phyloP scores from a whole-genome alignment of 2,113 vertebrate species.

The Malurus cyaneus region DNA sequence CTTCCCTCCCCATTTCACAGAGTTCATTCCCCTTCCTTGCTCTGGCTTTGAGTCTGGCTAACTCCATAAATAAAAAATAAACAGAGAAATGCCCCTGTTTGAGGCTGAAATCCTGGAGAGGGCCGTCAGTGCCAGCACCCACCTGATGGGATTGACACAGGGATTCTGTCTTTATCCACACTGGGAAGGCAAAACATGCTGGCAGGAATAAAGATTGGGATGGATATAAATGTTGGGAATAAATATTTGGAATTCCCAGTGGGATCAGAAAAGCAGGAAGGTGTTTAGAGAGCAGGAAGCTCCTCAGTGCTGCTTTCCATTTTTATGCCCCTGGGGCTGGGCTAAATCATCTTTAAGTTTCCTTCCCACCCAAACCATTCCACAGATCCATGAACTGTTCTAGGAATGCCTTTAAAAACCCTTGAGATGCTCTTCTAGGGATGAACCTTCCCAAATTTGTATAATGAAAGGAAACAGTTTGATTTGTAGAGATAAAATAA shows the following conservation, averaged over 20 bases:
- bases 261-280: not conserved
- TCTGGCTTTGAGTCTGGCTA: not conserved
- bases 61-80: not conserved
- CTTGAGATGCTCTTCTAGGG: not conserved
- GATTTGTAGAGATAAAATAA: not conserved
- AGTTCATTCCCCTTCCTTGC: not conserved
- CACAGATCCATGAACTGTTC: not conserved
- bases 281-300: not conserved
- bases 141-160: accelerated
- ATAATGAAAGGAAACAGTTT: not conserved
- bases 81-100: not conserved
- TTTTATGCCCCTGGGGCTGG: not conserved
- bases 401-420: not conserved
- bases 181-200: not conserved
- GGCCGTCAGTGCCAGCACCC: not conserved
- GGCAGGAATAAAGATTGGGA: not conserved
- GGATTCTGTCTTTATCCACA: not conserved
- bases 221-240: not conserved
- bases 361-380: not conserved
- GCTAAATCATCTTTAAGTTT: not conserved
- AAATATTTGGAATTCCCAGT: not conserved
- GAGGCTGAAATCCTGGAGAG: not conserved
- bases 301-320: not conserved
- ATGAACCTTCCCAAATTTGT: not conserved
- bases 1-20: accelerated